Evolutionary conservation across 2,888 invertebrate species (phyloP).

Genomic region (Pandemis corylana): DNA sequence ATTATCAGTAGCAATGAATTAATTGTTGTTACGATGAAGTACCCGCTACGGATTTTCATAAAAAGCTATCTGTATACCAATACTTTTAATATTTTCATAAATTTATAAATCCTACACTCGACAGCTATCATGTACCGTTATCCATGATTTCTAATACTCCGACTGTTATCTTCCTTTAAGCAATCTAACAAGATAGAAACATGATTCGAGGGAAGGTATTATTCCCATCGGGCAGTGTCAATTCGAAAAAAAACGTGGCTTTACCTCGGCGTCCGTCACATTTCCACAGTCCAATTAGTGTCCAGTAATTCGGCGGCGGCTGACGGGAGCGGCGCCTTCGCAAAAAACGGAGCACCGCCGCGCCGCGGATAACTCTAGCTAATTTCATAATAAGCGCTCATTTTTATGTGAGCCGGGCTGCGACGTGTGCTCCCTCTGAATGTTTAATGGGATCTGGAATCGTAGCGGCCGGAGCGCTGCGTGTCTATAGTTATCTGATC

Average conservation of each 20-base stretch:
- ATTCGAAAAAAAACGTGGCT: slow-evolving; percentile 60
- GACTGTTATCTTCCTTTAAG: slow-evolving; percentile 13
- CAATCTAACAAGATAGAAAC: slow-evolving; percentile 45
- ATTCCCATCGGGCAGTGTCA: slow-evolving; percentile 47
- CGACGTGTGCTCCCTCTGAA: slow-evolving; percentile 73
- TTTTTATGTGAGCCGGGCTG: slow-evolving; percentile 77
- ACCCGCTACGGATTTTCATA: background rate
- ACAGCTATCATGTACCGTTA: background rate
- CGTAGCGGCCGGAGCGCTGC: slow-evolving; percentile 57
- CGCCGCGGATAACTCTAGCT: slow-evolving; percentile 72
- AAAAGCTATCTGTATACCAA: background rate
- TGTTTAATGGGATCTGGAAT: slow-evolving; percentile 77
- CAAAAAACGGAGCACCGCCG: slow-evolving; percentile 62
- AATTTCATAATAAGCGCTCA: slow-evolving; percentile 84
- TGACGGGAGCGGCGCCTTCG: slow-evolving; percentile 70
- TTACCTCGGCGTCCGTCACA: slow-evolving; percentile 78
- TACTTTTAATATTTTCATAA: background rate
- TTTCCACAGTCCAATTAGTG: slow-evolving; percentile 83
- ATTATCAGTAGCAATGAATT: too few species aligned
- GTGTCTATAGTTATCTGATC: slow-evolving; percentile 60
- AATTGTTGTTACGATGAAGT: too few species aligned
- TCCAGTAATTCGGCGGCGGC: slow-evolving; percentile 80
- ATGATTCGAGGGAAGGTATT: slow-evolving; percentile 55
- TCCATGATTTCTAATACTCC: background rate
- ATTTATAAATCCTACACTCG: background rate